Conservation (phyloP, 2,888 invertebrate species). For the Podabrus alpinus region DNA sequence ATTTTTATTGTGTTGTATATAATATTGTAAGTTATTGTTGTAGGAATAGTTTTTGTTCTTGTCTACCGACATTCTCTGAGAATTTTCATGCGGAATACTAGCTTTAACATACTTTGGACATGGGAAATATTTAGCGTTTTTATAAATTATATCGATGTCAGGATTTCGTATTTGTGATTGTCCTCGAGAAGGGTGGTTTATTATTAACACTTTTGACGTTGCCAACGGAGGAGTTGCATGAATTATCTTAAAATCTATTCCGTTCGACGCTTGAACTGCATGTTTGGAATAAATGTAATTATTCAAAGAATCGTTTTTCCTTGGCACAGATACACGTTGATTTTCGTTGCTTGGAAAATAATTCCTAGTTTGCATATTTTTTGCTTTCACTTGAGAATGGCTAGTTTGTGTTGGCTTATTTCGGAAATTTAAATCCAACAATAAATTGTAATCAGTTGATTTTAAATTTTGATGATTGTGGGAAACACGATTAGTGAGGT, state of each 20-base stretch:
- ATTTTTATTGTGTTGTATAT: background rate
- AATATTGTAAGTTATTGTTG: background rate
- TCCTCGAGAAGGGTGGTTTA: background rate
- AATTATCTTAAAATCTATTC: background rate
- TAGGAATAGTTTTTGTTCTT: background rate
- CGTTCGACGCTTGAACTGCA: background rate
- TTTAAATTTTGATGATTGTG: background rate
- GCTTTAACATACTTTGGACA: background rate
- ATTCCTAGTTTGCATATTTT: background rate
- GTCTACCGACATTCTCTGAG: background rate
- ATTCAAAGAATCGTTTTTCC: background rate
- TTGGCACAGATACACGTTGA: background rate
- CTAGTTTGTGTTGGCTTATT: background rate
- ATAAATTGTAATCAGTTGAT: background rate
- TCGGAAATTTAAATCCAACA: background rate
- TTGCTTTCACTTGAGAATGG: background rate
- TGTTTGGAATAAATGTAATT: background rate
- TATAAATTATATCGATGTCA: background rate
- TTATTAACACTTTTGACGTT: background rate
- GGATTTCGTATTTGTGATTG: background rate
- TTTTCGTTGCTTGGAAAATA: background rate
- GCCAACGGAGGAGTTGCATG: background rate
- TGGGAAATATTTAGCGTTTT: background rate
- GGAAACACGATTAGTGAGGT: background rate
- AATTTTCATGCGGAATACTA: background rate